A percentile compares a stretch with the other conserved stretches of the same genome.
Conservation (phyloP, 2,888 invertebrate species). For the Caenorhabditis wallacei region DNA sequence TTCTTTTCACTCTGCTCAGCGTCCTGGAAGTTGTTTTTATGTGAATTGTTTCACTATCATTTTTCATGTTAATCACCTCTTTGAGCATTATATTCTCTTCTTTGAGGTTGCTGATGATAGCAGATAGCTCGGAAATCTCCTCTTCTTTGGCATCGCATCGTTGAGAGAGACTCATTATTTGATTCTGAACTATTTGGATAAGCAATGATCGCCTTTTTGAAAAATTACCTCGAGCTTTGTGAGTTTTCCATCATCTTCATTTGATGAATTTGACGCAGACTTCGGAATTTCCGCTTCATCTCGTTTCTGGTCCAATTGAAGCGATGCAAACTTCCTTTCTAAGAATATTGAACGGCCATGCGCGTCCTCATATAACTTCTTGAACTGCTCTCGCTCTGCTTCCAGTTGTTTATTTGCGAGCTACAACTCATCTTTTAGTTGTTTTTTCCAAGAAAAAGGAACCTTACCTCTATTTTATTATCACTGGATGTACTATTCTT, state of each 20-base stretch:
- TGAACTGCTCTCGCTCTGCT: constrained; percentile 60
- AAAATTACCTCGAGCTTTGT: constrained; percentile 44
- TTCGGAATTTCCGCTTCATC: constrained; percentile 46
- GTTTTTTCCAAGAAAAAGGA: neutral
- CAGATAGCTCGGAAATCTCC: constrained; percentile 47
- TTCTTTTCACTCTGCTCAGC: constrained; percentile 38
- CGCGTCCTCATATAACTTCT: constrained; percentile 64
- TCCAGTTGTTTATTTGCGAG: constrained; percentile 39
- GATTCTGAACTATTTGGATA: constrained; percentile 47
- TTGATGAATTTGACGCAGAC: neutral
- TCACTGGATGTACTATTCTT: constrained; percentile 32
- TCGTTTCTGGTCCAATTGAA: constrained; percentile 60
- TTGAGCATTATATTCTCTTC: constrained; percentile 49
- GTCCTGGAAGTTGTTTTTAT: constrained; percentile 14
- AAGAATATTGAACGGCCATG: constrained; percentile 58
- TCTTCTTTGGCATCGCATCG: constrained; percentile 61
- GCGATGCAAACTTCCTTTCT: constrained; percentile 60
- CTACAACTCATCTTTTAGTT: too few species aligned
- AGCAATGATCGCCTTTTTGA: too few species aligned
- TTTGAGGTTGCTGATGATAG: constrained; percentile 20
- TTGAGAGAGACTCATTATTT: constrained; percentile 55
- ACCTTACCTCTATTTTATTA: constrained; percentile 38
- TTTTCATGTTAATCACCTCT: constrained; percentile 12
- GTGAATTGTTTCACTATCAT: neutral
- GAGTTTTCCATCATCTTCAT: constrained; percentile 42